These are phyloP conservation scores for Phodopus roborovskii DNA, from an alignment of 2,113 vertebrate genomes.

Conservation along the genomic window DNA sequence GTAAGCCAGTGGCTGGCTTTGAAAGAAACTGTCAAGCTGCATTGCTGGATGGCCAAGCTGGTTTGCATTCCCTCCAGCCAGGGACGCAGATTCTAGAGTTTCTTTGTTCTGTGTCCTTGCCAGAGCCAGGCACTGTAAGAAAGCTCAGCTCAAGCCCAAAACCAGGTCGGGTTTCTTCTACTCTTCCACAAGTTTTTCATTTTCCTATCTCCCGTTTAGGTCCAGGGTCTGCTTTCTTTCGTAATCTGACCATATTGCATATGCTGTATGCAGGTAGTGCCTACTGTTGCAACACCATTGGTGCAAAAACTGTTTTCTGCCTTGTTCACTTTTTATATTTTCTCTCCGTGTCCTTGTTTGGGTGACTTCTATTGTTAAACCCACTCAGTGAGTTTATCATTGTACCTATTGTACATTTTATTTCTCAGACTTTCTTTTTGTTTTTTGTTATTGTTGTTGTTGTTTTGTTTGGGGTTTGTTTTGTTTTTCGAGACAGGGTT, in stretches of 20 bases:
- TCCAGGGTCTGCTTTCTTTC: not conserved
- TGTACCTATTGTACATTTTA: not conserved
- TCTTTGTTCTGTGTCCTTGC: not conserved
- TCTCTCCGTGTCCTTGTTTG: not conserved
- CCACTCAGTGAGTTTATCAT: not conserved
- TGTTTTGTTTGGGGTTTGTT: too few species aligned
- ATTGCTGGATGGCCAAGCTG: not conserved
- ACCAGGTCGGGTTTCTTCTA: not conserved
- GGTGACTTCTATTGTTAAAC: not conserved
- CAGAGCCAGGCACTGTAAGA: not conserved
- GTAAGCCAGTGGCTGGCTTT: not conserved
- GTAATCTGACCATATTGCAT: too few species aligned
- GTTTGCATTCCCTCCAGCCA: not conserved
- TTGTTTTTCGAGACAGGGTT: too few species aligned
- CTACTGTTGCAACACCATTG: not conserved
- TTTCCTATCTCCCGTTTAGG: not conserved
- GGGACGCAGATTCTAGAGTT: not conserved
- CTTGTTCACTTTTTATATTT: not conserved
- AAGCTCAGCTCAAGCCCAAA: not conserved
- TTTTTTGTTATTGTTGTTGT: not conserved
- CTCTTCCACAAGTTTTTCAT: not conserved
- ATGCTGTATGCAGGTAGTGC: rapidly evolving
- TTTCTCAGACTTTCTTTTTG: not conserved
- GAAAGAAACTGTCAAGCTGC: not conserved
- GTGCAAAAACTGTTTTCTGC: not conserved